Conservation (phyloP, 2,888 invertebrate species). For the Polydrusus cervinus region DNA sequence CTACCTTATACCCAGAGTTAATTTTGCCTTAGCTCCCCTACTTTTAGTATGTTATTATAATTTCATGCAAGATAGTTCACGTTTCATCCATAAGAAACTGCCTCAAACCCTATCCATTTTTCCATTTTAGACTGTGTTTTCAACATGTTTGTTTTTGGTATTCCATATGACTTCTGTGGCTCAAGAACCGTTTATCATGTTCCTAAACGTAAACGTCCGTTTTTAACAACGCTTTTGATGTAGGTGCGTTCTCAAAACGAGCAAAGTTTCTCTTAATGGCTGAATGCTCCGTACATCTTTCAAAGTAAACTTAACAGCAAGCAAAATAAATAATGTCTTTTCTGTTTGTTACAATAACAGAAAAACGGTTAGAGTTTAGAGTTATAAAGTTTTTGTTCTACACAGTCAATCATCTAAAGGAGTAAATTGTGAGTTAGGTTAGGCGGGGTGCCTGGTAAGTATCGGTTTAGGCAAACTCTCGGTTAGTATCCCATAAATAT, state of each 20-base stretch:
- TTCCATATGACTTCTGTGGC: constrained; percentile 4
- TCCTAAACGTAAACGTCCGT: background rate
- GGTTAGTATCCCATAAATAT: no score
- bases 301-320: constrained; percentile 17
- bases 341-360: background rate
- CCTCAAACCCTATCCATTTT: background rate
- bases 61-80: no score
- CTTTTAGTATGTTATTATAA: no score
- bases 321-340: constrained; percentile 12
- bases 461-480: no score
- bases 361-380: background rate
- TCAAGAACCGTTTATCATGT: constrained; percentile 16
- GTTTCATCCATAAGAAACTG: no score
- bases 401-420: background rate
- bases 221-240: constrained; percentile 13
- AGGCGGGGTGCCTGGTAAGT: no score
- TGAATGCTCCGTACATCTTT: constrained; percentile 7
- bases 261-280: constrained; percentile 20
- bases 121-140: background rate
- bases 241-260: constrained; percentile 18
- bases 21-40: no score
- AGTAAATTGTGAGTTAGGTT: background rate
- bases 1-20: no score
- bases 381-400: background rate
- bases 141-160: constrained; percentile 6